phyloP scores from a whole-genome alignment of 2,797 vertebrate species.

The Lithobates pipiens region DNA sequence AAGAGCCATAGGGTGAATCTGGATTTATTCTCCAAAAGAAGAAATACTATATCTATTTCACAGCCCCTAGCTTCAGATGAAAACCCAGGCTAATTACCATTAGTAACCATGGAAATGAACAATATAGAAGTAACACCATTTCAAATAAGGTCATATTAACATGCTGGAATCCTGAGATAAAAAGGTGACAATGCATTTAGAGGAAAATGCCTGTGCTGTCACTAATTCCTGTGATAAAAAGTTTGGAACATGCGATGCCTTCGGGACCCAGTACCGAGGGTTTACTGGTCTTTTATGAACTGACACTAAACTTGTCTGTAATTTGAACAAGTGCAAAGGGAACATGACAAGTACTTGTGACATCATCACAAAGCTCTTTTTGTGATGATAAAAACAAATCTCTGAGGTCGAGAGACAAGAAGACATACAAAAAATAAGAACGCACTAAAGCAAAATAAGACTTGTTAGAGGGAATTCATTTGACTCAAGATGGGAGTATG shows the following conservation, averaged over 20 bases:
- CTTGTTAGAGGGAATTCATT: neutral
- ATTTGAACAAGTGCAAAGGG: slow-evolving; percentile 7
- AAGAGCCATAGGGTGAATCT: too few relatives aligned
- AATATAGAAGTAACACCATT: neutral
- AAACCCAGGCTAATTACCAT: neutral
- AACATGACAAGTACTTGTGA: slow-evolving; percentile 35
- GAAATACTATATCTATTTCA: too few relatives aligned
- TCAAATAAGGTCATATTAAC: neutral
- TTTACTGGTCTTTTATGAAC: slow-evolving; percentile 10
- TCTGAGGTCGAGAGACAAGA: neutral
- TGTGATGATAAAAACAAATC: neutral
- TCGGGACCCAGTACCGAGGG: neutral
- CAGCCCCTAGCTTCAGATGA: too few relatives aligned
- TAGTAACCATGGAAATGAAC: neutral
- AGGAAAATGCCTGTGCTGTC: slow-evolving; percentile 9
- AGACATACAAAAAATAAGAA: neutral
- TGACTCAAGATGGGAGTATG: slow-evolving; percentile 7
- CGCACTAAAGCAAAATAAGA: neutral
- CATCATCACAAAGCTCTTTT: slow-evolving; percentile 15
- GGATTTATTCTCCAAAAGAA: too few relatives aligned
- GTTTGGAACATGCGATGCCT: neutral
- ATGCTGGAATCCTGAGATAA: slow-evolving; percentile 1
- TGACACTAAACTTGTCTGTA: slow-evolving; percentile 4
- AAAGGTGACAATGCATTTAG: neutral
- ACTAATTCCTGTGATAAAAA: slow-evolving; percentile 12